These are phyloP conservation scores for Fabriciana adippe DNA, from an alignment of 2,888 invertebrate genomes.

Conservation along the genomic window DNA sequence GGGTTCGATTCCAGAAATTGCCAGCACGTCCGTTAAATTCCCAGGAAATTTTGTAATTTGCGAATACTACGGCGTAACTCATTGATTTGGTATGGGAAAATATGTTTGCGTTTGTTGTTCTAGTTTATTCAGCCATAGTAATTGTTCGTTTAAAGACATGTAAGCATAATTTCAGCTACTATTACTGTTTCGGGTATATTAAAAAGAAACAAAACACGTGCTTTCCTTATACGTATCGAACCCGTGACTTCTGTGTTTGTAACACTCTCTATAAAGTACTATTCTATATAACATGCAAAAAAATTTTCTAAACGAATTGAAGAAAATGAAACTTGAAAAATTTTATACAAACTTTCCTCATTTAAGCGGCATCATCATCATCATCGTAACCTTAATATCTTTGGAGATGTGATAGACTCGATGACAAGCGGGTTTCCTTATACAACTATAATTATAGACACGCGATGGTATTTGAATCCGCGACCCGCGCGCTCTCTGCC, in stretches of 20 bases:
- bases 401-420: conserved; percentile 2
- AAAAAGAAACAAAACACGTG: too few relatives aligned
- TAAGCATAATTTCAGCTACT: too few relatives aligned
- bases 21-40: conserved; percentile 34
- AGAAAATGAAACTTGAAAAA: not conserved
- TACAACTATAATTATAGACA: conserved; percentile 16
- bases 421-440: conserved; percentile 4
- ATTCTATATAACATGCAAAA: too few relatives aligned
- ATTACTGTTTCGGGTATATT: too few relatives aligned
- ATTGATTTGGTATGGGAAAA: conserved; percentile 6
- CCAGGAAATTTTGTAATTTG: conserved; percentile 35
- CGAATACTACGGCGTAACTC: conserved; percentile 2
- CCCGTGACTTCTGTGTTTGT: too few relatives aligned
- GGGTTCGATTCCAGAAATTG: conserved; percentile 55
- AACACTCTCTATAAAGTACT: too few relatives aligned
- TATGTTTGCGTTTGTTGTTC: not conserved
- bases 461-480: conserved; percentile 9
- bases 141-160: too few relatives aligned
- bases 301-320: not conserved
- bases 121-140: not conserved
- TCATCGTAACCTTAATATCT: conserved; percentile 1
- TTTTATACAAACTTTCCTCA: not conserved
- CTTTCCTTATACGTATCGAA: too few relatives aligned
- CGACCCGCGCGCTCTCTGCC: conserved; percentile 9
- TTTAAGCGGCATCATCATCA: conserved; percentile 1